These are phyloP conservation scores for Coenobita brevimanus DNA, from an alignment of 1,140 invertebrate species.

Conservation along the genomic window DNA sequence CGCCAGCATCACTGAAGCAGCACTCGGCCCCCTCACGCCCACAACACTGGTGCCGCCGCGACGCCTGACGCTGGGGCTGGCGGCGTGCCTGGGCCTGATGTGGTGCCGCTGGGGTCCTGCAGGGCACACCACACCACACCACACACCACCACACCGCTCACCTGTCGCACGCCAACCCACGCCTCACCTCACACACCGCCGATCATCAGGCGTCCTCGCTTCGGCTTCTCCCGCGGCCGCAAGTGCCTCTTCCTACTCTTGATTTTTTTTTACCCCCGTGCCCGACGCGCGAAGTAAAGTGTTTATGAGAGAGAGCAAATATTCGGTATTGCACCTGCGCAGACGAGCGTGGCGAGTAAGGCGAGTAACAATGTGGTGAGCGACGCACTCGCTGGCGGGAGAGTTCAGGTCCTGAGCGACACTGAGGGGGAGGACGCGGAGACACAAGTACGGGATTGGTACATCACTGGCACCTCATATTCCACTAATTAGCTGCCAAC, in stretches of 20 bases:
- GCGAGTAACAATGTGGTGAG: background rate
- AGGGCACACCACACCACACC: too few relatives aligned
- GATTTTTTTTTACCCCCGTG: background rate
- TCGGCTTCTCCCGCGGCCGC: slow-evolving; percentile 15
- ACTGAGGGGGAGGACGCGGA: slow-evolving; percentile 27
- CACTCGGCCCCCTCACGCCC: background rate
- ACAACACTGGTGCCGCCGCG: background rate
- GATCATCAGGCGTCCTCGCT: too few relatives aligned
- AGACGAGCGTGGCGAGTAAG: slow-evolving; percentile 43
- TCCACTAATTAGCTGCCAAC: slow-evolving; percentile 66
- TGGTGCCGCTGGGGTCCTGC: slow-evolving; percentile 25
- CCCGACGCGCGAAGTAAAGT: slow-evolving; percentile 29
- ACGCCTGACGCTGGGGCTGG: background rate
- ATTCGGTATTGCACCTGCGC: slow-evolving; percentile 63
- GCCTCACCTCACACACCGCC: too few relatives aligned
- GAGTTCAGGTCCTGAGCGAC: slow-evolving; percentile 13
- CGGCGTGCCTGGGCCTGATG: background rate
- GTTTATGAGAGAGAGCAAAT: slow-evolving; percentile 53
- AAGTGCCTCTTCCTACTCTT: background rate
- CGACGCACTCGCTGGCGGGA: slow-evolving; percentile 1
- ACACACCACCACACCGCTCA: too few relatives aligned
- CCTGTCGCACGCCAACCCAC: too few relatives aligned
- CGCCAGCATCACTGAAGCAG: slow-evolving; percentile 66
- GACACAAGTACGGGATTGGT: slow-evolving; percentile 56
- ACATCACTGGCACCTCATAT: slow-evolving; percentile 65